A percentile compares a stretch with the other conserved stretches of the same genome.
Evolutionary conservation across 2,113 vertebrate genomes (phyloP).

Genomic region (Pedionomus torquatus): DNA sequence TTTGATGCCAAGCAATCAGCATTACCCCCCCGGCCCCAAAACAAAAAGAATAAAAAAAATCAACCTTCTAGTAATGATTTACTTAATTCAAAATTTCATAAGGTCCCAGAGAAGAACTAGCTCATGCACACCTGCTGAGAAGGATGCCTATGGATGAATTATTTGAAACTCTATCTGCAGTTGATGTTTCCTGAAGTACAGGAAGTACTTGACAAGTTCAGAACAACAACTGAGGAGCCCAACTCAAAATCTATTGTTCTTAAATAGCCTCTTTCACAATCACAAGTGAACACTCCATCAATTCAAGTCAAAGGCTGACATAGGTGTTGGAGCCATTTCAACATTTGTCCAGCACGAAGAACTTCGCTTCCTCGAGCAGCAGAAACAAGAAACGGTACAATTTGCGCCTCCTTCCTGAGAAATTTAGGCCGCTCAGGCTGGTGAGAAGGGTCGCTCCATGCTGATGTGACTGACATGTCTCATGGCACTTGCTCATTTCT

Average conservation of each 20-base stretch:
- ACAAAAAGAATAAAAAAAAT: background rate
- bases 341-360: accelerated
- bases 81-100: background rate
- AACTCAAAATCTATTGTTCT: background rate
- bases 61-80: background rate
- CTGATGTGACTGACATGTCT: background rate
- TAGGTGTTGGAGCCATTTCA: background rate
- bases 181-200: background rate
- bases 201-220: conserved; percentile 13
- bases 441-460: accelerated
- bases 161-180: background rate
- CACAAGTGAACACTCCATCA: accelerated
- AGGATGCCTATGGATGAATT: background rate
- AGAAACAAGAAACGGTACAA: background rate
- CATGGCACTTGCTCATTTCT: background rate
- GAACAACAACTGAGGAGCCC: background rate
- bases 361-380: background rate
- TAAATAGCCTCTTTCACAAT: background rate
- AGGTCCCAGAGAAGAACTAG: background rate
- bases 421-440: background rate
- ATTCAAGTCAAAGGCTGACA: background rate
- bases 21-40: background rate
- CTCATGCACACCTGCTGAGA: accelerated
- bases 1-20: background rate
- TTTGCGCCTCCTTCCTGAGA: background rate